Evolutionary conservation across 2,888 invertebrate genomes (phyloP).

Genomic region (Entomobrya proxima): DNA sequence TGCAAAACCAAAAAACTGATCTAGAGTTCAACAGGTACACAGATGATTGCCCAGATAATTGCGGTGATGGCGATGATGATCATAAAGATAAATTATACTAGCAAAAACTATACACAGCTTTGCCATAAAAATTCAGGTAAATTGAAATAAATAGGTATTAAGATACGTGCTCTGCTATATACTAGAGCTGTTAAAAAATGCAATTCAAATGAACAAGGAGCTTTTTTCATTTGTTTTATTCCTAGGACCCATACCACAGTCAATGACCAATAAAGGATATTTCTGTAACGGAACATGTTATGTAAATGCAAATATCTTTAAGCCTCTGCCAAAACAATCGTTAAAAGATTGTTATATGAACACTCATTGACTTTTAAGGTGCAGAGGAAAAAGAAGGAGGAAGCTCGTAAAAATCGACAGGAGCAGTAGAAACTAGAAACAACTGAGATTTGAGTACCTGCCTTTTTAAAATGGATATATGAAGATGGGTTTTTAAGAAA

Average conservation of each 20-base stretch:
- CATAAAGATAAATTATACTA: constrained; percentile 5
- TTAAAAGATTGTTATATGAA: neutral
- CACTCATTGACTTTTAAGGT: neutral
- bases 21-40: neutral
- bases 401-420: constrained; percentile 52
- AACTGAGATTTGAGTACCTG: constrained; percentile 2
- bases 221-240: neutral
- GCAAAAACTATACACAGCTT: neutral
- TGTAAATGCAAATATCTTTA: constrained; percentile 29
- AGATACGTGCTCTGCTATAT: neutral
- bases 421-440: constrained; percentile 24
- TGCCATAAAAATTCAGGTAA: neutral
- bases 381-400: constrained; percentile 8
- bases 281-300: constrained; percentile 48
- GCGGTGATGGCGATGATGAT: constrained; percentile 1
- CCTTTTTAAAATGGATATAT: neutral
- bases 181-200: neutral
- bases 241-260: constrained; percentile 24
- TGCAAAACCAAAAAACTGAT: neutral
- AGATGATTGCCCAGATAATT: neutral
- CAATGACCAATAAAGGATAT: constrained; percentile 53
- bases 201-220: no score
- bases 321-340: no score
- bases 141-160: constrained; percentile 21
- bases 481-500: neutral